Evolutionary conservation across 2,113 vertebrate species (phyloP).

Genomic region (Phainopepla nitens): DNA sequence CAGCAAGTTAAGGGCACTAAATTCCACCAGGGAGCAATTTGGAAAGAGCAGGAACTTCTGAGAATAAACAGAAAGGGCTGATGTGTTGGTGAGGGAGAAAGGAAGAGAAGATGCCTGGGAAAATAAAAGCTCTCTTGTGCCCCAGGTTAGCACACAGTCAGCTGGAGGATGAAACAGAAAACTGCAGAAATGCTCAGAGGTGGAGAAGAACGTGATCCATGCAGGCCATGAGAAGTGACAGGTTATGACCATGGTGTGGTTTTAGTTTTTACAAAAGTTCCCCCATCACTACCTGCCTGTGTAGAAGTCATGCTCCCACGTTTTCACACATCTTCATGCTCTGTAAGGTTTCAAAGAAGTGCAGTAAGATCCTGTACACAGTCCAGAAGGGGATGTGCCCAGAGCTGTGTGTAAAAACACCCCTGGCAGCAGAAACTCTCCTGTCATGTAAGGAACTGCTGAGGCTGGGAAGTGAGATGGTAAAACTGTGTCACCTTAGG

Average conservation of each 20-base stretch:
- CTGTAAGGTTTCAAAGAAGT: not conserved
- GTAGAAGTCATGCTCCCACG: not conserved
- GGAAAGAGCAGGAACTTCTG: not conserved
- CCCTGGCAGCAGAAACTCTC: not conserved
- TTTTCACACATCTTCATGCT: fast-evolving
- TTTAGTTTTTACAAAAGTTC: not conserved
- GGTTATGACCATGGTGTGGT: not conserved
- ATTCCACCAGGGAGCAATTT: not conserved
- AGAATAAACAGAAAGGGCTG: not conserved
- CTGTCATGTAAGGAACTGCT: not conserved
- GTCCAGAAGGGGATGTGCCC: not conserved
- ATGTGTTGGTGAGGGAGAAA: not conserved
- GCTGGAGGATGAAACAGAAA: not conserved
- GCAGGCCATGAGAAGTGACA: not conserved
- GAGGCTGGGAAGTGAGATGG: not conserved
- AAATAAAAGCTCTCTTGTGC: not conserved
- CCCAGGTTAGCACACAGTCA: not conserved
- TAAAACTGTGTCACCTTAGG: not conserved
- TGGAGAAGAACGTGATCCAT: not conserved
- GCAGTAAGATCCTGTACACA: not conserved
- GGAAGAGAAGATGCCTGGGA: not conserved
- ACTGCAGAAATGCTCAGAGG: not conserved
- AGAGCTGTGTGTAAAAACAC: not conserved
- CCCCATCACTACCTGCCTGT: not conserved
- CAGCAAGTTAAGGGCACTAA: not conserved